These are phyloP conservation scores for Tethea ocularis DNA, from an alignment of 2,888 invertebrate genomes.

Conservation along the genomic window DNA sequence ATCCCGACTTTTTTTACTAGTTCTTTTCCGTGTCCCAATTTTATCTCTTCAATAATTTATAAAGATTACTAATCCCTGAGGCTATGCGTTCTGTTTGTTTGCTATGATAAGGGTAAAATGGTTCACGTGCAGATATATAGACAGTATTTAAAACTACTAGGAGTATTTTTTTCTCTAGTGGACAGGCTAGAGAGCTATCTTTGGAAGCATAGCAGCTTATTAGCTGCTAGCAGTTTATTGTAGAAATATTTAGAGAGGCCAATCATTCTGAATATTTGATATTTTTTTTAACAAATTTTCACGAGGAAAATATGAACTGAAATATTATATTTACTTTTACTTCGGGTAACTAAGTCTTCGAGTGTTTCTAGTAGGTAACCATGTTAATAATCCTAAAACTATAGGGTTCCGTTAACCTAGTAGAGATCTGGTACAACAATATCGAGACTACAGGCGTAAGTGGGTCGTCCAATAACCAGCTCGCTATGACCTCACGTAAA, in stretches of 20 bases:
- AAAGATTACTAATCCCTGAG: constrained; percentile 35
- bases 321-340: too few relatives aligned
- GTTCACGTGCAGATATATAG: background rate
- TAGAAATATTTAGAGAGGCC: too few relatives aligned
- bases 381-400: constrained; percentile 65
- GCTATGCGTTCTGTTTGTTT: constrained; percentile 21
- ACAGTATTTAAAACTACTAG: too few relatives aligned
- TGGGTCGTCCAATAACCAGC: constrained; percentile 64
- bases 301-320: too few relatives aligned
- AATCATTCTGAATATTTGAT: too few relatives aligned
- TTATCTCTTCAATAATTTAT: constrained; percentile 39
- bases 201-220: too few relatives aligned
- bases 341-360: constrained; percentile 19
- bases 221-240: too few relatives aligned
- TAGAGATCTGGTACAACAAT: constrained; percentile 71
- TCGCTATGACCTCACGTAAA: constrained; percentile 50
- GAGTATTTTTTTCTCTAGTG: too few relatives aligned
- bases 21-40: constrained; percentile 23
- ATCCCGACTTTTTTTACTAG: constrained; percentile 6
- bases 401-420: constrained; percentile 58
- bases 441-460: constrained; percentile 69
- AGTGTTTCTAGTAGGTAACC: constrained; percentile 46
- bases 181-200: too few relatives aligned
- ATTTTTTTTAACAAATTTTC: too few relatives aligned
- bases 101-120: constrained; percentile 20